Base-by-base conservation (phyloP, 2,113 vertebrate genomes). In the Crotalus viridis region DNA sequence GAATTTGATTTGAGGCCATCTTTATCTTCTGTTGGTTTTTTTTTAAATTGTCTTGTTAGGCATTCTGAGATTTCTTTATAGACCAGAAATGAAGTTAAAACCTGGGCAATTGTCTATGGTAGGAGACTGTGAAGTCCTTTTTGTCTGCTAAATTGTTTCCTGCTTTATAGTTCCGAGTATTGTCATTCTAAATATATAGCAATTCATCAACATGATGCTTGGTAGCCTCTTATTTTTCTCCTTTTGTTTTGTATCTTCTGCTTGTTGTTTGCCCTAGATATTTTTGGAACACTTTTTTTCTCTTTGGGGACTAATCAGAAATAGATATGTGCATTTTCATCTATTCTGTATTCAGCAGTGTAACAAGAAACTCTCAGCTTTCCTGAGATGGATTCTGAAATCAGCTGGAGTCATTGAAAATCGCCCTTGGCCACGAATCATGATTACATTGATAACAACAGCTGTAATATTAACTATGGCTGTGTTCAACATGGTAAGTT, bases 401-500 rank as follows among this genome's bases (percentile, higher is more conserved):
- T 99, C 98, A 43, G 99, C 99, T 0, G 97, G 98, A 97, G 98
- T 99, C 96, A 99, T 99, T 69, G 98, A 98, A 92, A 99, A 98
- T 96, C 99, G 98, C 87, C 99, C 99, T 59, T 99, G 99, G 99
- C 98, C 98, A 1, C 98, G 99, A 61, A 98, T 99, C 96, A 98
- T 97, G 54, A 98, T 99, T 96, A 99, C 99, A 7, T 95, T 99
- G 96, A 98, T 98, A 96, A 99, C 98, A 92, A 99, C 99, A 0
- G 97, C 98, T 95, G 98, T 99, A 96, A 98, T 99, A 95, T 96
- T 99, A 64, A 98, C 97, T 94, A 99, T 99, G 99, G 99, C 99
- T 5, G 97, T 99, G 93, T 99, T 99, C 98, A 99, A 99, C 97
- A 99, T 99, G 99, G 99, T 99, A 98, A 97, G 97, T 89, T 4